Base-by-base conservation (phyloP, 2,888 invertebrate species). In the Antheraea assamensis region DNA sequence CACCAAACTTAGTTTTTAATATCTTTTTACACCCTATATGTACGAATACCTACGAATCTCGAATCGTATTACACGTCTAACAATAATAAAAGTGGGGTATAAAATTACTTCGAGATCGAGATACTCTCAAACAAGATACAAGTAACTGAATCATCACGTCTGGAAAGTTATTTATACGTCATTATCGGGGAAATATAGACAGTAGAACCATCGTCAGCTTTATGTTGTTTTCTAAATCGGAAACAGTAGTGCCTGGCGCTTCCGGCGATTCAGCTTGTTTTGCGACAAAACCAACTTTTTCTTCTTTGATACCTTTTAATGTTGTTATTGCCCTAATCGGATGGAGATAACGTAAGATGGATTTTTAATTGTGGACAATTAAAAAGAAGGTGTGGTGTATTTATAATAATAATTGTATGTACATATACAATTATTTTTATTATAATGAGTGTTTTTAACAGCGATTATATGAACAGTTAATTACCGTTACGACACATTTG, bases 161-260 rank as follows among this genome's bases (percentile, higher is more conserved):
- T 84, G 76, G 76, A 80, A 85, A 88, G 82, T 87, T 86, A 87
- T 85, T 87, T 83, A 88, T 87, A 88, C 87, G 87, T 89, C 86
- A 87, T 90, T 90, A 90, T 89, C 84, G 85, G 85, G 81, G 85
- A 90, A 90, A 90, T 88, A 90, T 89, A 86, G 88, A 83, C 80
- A 82, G 83, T 85, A 83, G 90, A 86, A 84, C 85, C 87, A 87
- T 86, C 84, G 90, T 87, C 90, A 90, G 89, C 87, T 88, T 85
- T 88, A 89, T 89, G 88, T 90, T 91, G 90, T 90, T 92, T 92
- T 91, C 89, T 88, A 89, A 89, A 91, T 87, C 90, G 91, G 91
- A 90, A 90, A 79, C 88, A 86, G 87, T 86, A 88, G 90, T 87
- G 88, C 86, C 87, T 85, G 87, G 85, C 87, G 88, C 87, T 89